phyloP scores from a whole-genome alignment of 2,113 vertebrate genomes.

The Gymnobelideus leadbeateri region DNA sequence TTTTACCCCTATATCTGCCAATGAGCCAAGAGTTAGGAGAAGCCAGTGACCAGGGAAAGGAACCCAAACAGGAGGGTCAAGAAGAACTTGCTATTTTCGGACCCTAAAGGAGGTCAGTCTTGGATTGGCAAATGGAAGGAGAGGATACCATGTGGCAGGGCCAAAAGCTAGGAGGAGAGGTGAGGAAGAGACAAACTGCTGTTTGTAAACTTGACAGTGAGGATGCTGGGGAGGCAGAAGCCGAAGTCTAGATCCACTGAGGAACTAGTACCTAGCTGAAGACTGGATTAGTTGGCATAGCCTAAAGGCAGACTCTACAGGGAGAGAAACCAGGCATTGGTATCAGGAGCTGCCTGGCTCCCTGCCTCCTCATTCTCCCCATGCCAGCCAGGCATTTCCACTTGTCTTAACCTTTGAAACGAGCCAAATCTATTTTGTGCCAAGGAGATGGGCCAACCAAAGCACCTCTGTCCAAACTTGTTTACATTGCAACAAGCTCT shows the following conservation, averaged over 20 bases:
- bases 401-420: not conserved
- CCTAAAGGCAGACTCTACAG: not conserved
- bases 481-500: not conserved
- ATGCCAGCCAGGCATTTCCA: conserved; percentile 1
- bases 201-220: not conserved
- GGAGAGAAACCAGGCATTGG: not conserved
- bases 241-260: not conserved
- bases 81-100: not conserved
- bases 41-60: not conserved
- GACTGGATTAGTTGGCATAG: not conserved
- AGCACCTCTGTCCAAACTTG: not conserved
- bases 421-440: not conserved
- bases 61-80: not conserved
- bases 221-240: not conserved
- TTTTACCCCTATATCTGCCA: not conserved
- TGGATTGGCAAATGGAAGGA: not conserved
- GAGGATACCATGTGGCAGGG: not conserved
- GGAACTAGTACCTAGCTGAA: not conserved
- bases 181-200: not conserved
- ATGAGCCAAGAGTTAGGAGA: not conserved
- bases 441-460: not conserved
- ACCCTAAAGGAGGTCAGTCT: not conserved
- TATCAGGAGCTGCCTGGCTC: not conserved
- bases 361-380: not conserved
- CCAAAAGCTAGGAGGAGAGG: not conserved